phyloP scores from a whole-genome alignment of 1,140 invertebrate genomes.

The Asobara japonica region DNA sequence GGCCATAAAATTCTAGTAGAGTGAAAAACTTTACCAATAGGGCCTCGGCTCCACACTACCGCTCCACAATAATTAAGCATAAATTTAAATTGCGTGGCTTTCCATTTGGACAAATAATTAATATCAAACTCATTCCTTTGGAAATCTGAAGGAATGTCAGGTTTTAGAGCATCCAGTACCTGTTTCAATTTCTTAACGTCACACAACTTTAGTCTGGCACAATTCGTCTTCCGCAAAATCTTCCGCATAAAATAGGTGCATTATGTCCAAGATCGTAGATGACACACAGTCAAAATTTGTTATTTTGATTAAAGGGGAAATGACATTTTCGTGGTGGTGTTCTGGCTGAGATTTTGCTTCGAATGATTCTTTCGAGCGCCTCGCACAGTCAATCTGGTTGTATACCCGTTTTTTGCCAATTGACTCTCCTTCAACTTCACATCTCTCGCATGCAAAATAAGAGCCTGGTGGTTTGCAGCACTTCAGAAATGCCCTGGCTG shows the following conservation, averaged over 20 bases:
- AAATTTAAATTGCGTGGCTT: conserved; percentile 23
- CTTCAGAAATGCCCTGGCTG: background rate
- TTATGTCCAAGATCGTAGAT: background rate
- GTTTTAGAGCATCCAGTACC: background rate
- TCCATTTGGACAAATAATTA: conserved; percentile 3
- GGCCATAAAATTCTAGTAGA: conserved; percentile 24
- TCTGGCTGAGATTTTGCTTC: background rate
- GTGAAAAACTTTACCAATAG: conserved; percentile 24
- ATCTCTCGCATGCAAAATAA: background rate
- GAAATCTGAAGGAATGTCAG: conserved; percentile 17
- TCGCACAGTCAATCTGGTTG: background rate
- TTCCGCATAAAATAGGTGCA: conserved; percentile 5
- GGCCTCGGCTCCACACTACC: background rate
- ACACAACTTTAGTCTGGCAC: background rate
- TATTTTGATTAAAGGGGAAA: background rate
- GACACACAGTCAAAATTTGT: background rate
- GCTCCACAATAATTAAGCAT: conserved; percentile 24
- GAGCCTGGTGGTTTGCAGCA: background rate
- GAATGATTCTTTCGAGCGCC: background rate
- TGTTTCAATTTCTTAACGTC: background rate
- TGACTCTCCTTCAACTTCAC: background rate
- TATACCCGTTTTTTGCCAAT: background rate
- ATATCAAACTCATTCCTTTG: conserved; percentile 18
- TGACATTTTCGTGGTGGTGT: background rate
- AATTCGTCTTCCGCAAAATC: background rate